phyloP scores from a whole-genome alignment of 2,113 vertebrate genomes.

The Mionectes macconnelli region DNA sequence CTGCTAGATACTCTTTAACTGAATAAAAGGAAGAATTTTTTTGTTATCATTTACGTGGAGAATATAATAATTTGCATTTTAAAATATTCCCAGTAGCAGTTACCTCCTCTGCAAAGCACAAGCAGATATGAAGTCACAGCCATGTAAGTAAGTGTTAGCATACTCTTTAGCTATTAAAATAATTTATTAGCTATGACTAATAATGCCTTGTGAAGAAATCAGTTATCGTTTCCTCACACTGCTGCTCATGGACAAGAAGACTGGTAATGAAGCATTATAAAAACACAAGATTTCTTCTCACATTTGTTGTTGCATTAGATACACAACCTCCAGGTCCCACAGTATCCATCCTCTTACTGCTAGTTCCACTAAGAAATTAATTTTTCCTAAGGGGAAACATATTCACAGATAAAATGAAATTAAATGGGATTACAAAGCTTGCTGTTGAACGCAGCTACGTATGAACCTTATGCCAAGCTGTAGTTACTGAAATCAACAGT shows the following conservation, averaged over 20 bases:
- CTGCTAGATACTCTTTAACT: neutral
- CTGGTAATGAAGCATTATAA: neutral
- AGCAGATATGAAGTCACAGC: neutral
- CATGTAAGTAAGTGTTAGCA: neutral
- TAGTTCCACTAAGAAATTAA: neutral
- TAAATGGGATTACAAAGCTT: neutral
- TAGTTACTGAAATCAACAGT: neutral
- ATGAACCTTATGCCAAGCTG: neutral
- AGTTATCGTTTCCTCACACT: neutral
- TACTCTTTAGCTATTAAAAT: neutral
- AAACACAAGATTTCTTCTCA: neutral
- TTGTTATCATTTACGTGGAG: neutral
- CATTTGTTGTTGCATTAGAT: neutral
- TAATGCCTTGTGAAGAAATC: neutral
- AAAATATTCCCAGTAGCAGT: neutral
- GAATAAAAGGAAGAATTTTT: neutral
- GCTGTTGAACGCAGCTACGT: neutral
- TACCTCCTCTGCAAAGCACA: neutral
- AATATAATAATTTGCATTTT: neutral
- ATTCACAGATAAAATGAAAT: slow-evolving; percentile 1
- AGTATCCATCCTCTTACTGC: neutral
- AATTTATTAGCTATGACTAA: neutral
- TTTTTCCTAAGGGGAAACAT: neutral
- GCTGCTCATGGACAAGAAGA: neutral
- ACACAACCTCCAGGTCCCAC: neutral